Percentiles rank a stretch among this genome's conserved stretches.
Evolutionary conservation across 2,888 invertebrate species (phyloP).

Genomic region (Exephanes ischioxanthus): DNA sequence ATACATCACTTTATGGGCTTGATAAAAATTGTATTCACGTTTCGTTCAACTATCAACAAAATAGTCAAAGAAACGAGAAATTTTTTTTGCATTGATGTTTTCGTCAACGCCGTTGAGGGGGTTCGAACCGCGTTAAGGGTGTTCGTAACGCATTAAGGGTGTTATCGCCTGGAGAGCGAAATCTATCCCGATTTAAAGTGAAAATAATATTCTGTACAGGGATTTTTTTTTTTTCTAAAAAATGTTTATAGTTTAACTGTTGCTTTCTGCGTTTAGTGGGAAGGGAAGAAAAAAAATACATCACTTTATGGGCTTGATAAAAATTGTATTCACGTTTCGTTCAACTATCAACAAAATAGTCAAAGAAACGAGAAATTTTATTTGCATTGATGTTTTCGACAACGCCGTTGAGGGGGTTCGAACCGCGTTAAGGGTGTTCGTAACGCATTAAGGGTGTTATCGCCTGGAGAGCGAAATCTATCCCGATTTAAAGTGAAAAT

Average conservation of each 20-base stretch:
- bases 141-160: conserved; percentile 17
- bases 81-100: not conserved
- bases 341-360: no score
- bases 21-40: no score
- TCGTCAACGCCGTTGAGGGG: not conserved
- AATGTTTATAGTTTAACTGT: no score
- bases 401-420: conserved; percentile 12
- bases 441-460: conserved; percentile 41
- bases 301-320: no score
- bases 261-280: no score
- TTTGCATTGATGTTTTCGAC: not conserved
- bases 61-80: no score
- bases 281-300: no score
- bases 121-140: conserved; percentile 1
- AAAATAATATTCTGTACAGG: not conserved
- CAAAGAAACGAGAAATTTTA: no score
- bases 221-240: not conserved
- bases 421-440: no score
- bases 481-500: not conserved
- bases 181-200: not conserved
- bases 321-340: no score
- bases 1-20: no score
- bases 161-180: not conserved
- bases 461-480: not conserved
- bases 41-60: no score